Conservation (phyloP, 2,113 vertebrate genomes). For the Anolis sagrei region DNA sequence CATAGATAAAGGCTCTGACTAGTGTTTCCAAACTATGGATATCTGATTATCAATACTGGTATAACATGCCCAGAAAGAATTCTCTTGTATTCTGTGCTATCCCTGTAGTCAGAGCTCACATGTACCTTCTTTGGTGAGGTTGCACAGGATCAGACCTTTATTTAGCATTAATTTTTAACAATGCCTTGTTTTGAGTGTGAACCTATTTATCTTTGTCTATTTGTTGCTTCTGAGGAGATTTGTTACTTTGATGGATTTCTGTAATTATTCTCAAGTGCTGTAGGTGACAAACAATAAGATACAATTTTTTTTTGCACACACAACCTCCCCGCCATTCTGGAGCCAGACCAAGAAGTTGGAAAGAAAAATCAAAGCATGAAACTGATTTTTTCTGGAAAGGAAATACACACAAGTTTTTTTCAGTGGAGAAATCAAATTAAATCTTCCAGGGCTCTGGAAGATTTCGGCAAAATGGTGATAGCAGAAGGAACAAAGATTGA, state of each 20-base stretch:
- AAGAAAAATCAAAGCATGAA: neutral
- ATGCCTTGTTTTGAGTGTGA: slow-evolving; percentile 47
- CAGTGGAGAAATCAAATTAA: neutral
- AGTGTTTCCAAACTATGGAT: neutral
- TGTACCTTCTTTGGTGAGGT: neutral
- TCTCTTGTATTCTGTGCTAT: neutral
- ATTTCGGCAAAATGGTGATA: too few relatives aligned
- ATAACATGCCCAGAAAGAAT: neutral
- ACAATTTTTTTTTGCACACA: slow-evolving; percentile 29
- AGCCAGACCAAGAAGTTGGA: fast-evolving
- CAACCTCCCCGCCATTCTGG: neutral
- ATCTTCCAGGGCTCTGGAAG: neutral
- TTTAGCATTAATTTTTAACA: slow-evolving; percentile 67
- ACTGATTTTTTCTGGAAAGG: slow-evolving; percentile 1
- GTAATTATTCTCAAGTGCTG: slow-evolving; percentile 75
- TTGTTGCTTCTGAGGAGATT: slow-evolving; percentile 68
- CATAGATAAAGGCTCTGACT: neutral
- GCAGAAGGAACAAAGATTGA: too few relatives aligned
- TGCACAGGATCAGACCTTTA: slow-evolving; percentile 40
- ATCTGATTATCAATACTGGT: slow-evolving; percentile 6
- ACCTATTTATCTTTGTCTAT: slow-evolving; percentile 70
- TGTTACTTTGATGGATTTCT: slow-evolving; percentile 76
- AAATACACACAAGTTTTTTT: neutral
- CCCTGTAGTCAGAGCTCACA: neutral
- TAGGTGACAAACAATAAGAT: slow-evolving; percentile 69